These are phyloP conservation scores for Euphydryas editha DNA, from an alignment of 2,888 invertebrate genomes.

Conservation along the genomic window DNA sequence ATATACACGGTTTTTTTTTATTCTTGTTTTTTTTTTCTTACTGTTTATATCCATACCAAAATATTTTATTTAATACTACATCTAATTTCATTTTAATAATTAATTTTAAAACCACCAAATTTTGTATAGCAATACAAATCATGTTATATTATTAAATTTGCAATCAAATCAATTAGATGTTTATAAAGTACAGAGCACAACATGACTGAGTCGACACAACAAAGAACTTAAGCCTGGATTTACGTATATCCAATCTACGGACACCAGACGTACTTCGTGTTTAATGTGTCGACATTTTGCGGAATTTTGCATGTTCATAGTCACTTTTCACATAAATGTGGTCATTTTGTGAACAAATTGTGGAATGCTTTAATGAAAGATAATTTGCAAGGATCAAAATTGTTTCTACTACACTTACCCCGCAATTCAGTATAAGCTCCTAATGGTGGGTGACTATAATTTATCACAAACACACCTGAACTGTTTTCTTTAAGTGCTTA, in stretches of 20 bases:
- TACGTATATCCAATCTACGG: conserved; percentile 20
- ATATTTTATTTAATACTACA: neutral
- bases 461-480: conserved; percentile 16
- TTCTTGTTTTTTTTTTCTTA: no score
- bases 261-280: conserved; percentile 19
- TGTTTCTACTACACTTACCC: conserved; percentile 27
- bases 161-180: neutral
- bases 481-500: conserved; percentile 5
- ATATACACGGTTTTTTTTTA: no score
- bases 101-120: neutral
- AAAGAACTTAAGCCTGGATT: conserved; percentile 19
- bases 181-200: neutral
- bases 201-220: neutral
- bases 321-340: conserved; percentile 42
- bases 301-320: conserved; percentile 36
- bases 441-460: conserved; percentile 17
- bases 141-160: conserved; percentile 8
- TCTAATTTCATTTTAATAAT: neutral
- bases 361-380: conserved; percentile 28
- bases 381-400: conserved; percentile 35
- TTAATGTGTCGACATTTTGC: conserved; percentile 29
- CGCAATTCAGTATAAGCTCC: conserved; percentile 17
- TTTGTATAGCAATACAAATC: neutral
- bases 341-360: conserved; percentile 39
- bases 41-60: no score